phyloP scores from a whole-genome alignment of 2,797 vertebrate genomes.

The Sebastes diaconus region DNA sequence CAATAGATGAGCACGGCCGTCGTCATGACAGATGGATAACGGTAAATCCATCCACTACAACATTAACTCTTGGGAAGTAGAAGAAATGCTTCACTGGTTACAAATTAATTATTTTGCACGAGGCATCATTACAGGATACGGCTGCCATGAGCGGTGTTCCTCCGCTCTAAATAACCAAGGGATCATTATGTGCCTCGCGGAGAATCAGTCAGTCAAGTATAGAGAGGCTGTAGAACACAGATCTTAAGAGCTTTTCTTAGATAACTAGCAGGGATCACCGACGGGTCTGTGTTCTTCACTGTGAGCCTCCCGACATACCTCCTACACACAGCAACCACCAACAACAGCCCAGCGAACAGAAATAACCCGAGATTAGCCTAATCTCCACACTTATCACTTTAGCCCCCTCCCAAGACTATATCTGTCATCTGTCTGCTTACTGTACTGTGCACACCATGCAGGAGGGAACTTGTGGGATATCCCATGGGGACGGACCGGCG shows the following conservation, averaged over 20 bases:
- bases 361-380: constrained; percentile 89
- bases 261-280: constrained; percentile 34
- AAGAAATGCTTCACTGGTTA: constrained; percentile 60
- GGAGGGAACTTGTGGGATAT: constrained; percentile 48
- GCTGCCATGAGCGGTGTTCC: constrained; percentile 39
- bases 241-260: constrained; percentile 8
- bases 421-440: constrained; percentile 71
- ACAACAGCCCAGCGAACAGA: constrained; percentile 69
- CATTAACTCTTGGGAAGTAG: constrained; percentile 68
- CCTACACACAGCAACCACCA: constrained; percentile 20
- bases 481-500: constrained; percentile 37
- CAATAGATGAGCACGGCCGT: constrained; percentile 25
- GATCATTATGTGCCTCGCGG: constrained; percentile 28
- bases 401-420: constrained; percentile 64
- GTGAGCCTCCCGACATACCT: not conserved
- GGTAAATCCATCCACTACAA: constrained; percentile 54
- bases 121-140: constrained; percentile 65
- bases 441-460: constrained; percentile 59
- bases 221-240: not conserved
- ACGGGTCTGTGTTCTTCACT: not conserved
- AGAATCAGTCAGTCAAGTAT: constrained; percentile 33
- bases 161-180: constrained; percentile 32
- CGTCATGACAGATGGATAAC: constrained; percentile 46
- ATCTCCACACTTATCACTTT: constrained; percentile 83
- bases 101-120: constrained; percentile 68